phyloP scores from a whole-genome alignment of 2,113 vertebrate genomes.

The Atherinomorus stipes region DNA sequence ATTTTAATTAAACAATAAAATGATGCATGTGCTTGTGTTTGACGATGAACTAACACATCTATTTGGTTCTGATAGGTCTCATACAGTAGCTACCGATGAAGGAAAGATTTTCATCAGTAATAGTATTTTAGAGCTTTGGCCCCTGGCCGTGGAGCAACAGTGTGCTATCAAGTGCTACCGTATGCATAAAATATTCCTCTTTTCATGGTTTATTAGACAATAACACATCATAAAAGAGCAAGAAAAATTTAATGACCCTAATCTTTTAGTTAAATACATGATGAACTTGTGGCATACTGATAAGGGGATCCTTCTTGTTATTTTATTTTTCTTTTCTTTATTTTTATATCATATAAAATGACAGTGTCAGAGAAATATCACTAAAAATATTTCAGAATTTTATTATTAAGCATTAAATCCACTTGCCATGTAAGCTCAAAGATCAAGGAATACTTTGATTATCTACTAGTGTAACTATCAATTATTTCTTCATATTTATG shows the following conservation, averaged over 20 bases:
- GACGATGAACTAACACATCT: constrained; percentile 52
- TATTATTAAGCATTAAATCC: constrained; percentile 12
- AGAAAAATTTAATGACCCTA: constrained; percentile 72
- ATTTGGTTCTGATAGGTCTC: constrained; percentile 59
- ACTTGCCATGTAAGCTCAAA: constrained; percentile 4
- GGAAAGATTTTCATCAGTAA: constrained; percentile 78
- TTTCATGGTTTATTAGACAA: constrained; percentile 76
- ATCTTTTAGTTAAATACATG: constrained; percentile 71
- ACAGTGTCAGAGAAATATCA: constrained; percentile 4
- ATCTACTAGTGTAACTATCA: constrained; percentile 13
- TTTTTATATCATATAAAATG: constrained; percentile 10
- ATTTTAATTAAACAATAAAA: constrained; percentile 31
- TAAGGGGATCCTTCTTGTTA: not conserved
- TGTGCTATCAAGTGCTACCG: constrained; percentile 63
- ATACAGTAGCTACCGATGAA: constrained; percentile 68
- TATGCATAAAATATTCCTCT: constrained; percentile 58
- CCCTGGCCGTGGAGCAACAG: constrained; percentile 66
- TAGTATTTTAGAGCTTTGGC: constrained; percentile 78
- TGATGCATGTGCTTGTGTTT: constrained; percentile 25
- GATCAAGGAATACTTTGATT: constrained; percentile 6
- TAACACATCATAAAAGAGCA: constrained; percentile 71
- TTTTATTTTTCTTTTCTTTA: too few species aligned
- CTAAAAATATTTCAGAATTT: constrained; percentile 18
- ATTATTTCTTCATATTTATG: not conserved
- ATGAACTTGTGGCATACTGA: constrained; percentile 46